phyloP scores from a whole-genome alignment of 2,888 invertebrate genomes.

The Ornithoptera alexandrae region DNA sequence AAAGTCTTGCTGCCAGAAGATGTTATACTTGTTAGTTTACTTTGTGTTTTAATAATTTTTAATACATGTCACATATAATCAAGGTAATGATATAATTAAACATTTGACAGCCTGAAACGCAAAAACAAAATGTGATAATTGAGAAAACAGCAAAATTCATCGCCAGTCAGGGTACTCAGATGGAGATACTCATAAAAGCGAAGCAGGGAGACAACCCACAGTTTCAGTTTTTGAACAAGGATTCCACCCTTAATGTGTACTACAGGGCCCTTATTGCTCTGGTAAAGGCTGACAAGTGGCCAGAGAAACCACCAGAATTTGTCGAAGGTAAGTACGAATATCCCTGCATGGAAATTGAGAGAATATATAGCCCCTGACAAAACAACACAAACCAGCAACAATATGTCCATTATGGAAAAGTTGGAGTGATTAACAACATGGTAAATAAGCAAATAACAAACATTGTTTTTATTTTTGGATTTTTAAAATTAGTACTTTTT shows the following conservation, averaged over 20 bases:
- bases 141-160: conserved; percentile 96
- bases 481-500: no score
- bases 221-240: conserved; percentile 95
- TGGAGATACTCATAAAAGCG: conserved; percentile 99
- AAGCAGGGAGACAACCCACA: conserved; percentile 96
- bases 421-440: no score
- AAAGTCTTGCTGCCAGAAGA: conserved; percentile 84
- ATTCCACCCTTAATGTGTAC: conserved; percentile 90
- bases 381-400: no score
- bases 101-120: conserved; percentile 86
- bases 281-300: conserved; percentile 67
- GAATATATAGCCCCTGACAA: no score
- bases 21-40: conserved; percentile 82
- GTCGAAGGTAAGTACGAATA: conserved; percentile 53
- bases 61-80: no score
- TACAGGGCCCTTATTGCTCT: conserved; percentile 85
- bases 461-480: no score
- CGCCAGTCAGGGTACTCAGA: conserved; percentile 94
- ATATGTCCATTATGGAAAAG: no score
- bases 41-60: no score
- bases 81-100: neutral
- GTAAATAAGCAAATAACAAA: no score
- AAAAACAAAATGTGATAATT: conserved; percentile 95
- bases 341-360: neutral
- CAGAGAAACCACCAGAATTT: conserved; percentile 55